A percentile compares a stretch with the other conserved stretches of the same genome.
Evolutionary conservation across 2,888 invertebrate genomes (phyloP).

Genomic region (Brachyptera risi): DNA sequence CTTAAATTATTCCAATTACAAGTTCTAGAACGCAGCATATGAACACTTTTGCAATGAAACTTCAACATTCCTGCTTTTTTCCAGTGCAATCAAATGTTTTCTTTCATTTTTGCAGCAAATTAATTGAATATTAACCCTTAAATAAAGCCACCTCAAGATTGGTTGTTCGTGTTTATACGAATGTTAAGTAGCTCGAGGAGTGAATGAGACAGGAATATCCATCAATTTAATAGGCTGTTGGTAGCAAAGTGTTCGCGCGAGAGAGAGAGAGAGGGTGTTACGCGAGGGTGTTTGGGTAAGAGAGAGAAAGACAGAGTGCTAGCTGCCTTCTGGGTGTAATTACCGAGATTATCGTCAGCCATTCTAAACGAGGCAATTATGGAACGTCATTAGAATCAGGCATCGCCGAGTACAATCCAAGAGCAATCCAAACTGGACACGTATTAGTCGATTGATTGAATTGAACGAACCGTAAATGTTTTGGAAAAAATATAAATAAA

Average conservation of each 20-base stretch:
- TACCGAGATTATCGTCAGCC: constrained; percentile 26
- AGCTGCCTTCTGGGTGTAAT: constrained; percentile 2
- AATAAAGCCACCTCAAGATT: no score
- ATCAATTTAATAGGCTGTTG: constrained; percentile 25
- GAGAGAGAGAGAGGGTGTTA: not conserved
- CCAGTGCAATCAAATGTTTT: no score
- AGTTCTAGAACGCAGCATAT: no score
- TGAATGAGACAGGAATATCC: constrained; percentile 19
- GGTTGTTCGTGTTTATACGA: no score
- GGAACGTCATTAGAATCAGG: constrained; percentile 30
- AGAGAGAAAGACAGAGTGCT: not conserved
- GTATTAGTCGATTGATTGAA: not conserved
- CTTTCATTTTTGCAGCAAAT: no score
- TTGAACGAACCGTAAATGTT: no score
- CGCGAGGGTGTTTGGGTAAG: not conserved
- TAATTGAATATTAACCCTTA: no score
- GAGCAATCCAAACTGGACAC: constrained; percentile 15
- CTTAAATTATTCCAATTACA: no score
- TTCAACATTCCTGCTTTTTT: no score
- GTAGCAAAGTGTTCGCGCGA: not conserved
- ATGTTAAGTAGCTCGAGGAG: constrained; percentile 10
- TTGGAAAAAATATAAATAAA: no score
- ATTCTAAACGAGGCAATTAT: constrained; percentile 31
- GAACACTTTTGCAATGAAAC: no score
- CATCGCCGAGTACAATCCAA: constrained; percentile 14